phyloP scores from a whole-genome alignment of 2,797 vertebrate genomes.

The Manis pentadactyla region DNA sequence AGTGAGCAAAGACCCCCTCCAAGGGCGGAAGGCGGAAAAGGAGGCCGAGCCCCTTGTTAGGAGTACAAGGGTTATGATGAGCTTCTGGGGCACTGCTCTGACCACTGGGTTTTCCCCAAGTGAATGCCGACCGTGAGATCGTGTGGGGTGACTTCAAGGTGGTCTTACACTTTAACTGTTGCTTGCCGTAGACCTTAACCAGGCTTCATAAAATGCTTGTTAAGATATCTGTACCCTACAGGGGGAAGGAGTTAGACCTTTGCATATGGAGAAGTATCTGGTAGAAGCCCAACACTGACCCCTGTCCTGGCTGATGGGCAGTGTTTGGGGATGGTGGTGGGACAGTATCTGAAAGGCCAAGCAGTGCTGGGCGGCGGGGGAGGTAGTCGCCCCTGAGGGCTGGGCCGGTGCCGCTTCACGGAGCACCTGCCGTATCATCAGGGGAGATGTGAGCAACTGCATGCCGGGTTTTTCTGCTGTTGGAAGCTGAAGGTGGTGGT shows the following conservation, averaged over 20 bases:
- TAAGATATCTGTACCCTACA: neutral
- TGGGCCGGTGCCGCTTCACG: too few species aligned
- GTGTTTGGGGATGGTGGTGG: accelerated
- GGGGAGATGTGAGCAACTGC: too few species aligned
- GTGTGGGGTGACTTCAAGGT: too few species aligned
- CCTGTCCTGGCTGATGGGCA: too few species aligned
- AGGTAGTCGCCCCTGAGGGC: accelerated
- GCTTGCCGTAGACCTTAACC: neutral
- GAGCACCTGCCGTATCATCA: neutral
- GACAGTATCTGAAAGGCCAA: neutral
- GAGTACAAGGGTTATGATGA: neutral
- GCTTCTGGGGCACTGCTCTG: neutral
- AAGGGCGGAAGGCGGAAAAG: neutral
- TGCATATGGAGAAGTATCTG: neutral
- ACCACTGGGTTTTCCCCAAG: neutral
- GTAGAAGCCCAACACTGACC: neutral
- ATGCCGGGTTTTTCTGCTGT: neutral
- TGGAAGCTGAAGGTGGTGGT: neutral
- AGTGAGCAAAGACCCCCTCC: neutral
- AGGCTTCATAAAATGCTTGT: neutral
- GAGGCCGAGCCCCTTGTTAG: neutral
- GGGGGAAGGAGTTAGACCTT: neutral
- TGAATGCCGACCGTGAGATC: neutral
- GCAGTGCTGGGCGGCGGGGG: neutral
- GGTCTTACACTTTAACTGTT: neutral